Evolutionary conservation across 2,888 invertebrate genomes (phyloP).

Genomic region (Tiliacea aurago): DNA sequence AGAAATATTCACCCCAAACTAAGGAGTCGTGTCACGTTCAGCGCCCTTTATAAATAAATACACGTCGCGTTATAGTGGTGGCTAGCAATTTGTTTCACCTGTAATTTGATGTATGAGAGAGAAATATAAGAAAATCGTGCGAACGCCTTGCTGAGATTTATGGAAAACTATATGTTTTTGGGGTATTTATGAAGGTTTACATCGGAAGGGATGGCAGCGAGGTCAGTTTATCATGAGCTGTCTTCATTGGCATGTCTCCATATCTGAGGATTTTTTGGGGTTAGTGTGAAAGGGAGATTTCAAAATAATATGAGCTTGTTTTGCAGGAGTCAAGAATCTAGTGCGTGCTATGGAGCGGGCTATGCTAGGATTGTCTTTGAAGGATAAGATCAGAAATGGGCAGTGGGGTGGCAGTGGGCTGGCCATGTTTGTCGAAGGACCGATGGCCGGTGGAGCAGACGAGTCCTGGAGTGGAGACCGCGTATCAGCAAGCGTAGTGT

Average conservation of each 20-base stretch:
- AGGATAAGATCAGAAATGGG: too few relatives aligned
- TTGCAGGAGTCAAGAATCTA: not conserved
- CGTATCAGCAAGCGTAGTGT: too few relatives aligned
- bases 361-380: too few relatives aligned
- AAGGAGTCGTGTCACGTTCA: constrained; percentile 76
- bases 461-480: too few relatives aligned
- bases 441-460: too few relatives aligned
- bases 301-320: constrained; percentile 2
- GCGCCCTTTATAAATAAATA: constrained; percentile 81
- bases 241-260: constrained; percentile 65
- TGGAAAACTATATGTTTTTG: constrained; percentile 55
- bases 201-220: constrained; percentile 41
- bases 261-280: constrained; percentile 29
- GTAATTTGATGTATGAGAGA: constrained; percentile 83
- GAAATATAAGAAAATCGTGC: constrained; percentile 67
- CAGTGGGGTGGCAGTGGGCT: too few relatives aligned
- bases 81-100: constrained; percentile 83
- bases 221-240: constrained; percentile 61
- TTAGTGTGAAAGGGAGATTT: constrained; percentile 1
- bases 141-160: constrained; percentile 60
- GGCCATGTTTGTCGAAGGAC: too few relatives aligned
- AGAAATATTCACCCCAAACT: constrained; percentile 49
- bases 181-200: constrained; percentile 63
- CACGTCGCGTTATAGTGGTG: constrained; percentile 79
- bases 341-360: too few relatives aligned